Base-by-base conservation (phyloP, 2,888 invertebrate species). In the Ichneumon xanthorius region DNA sequence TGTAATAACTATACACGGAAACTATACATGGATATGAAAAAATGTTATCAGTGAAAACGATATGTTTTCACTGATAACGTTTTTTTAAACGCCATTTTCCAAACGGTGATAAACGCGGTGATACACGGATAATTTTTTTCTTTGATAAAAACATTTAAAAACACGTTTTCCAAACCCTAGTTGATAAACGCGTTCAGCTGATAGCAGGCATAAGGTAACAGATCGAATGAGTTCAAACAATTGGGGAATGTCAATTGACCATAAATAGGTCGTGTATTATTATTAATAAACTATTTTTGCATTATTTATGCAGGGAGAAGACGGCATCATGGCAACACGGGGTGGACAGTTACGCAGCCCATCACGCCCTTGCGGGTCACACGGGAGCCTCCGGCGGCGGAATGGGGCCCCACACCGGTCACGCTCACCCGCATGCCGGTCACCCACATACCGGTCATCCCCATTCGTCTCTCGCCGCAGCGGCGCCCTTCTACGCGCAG, bases 401-500 rank as follows among this genome's bases (percentile, higher is more conserved):
- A n/a, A 94, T 93, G 92, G 93, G 90, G 5, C 92, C 92, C 45
- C 93, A 93, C 84, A 88, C 91, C 16, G 90, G 89, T 53, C 90
- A 92, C 83, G 86, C 90, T 82, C 92, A 92, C 75, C 91, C 92
- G 75, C 92, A 92, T 86, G 90, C 93, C 80, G 91, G 90, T 48
- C 92, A 92, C 87, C 92, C 94, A 85, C 94, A 94, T 90, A 94
- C 95, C 92, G 95, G 95, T 91, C 95, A 95, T 94, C 95, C 95
- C 91, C 95, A 94, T 93, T 92, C 95, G 83, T 93, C 94, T 19
- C 91, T 95, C 30, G 94, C 94, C 33, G 93, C 94, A 94, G 94
- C 95, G 1, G 95, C 95, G 75, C 97, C 96, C 87, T 97, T 97
- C 90, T 97, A 97, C 94, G 96, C 96, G 19, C 97, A 97, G 94